Base-by-base conservation (phyloP, 35 echinoderm and acorn worm species). In the Chiridota heheva region DNA sequence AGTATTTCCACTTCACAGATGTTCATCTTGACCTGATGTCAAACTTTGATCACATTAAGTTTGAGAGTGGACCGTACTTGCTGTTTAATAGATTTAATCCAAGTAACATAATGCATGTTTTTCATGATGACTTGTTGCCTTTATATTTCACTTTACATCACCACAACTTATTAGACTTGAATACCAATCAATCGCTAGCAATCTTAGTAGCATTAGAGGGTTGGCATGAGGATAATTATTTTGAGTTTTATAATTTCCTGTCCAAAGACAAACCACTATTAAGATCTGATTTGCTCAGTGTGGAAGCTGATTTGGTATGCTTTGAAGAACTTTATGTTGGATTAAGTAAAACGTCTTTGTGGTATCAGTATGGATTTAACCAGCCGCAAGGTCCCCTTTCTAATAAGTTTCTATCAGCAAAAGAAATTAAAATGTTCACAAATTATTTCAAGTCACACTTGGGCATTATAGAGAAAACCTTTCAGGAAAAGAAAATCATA, bases 311-410 rank as follows among this genome's bases (percentile, higher is more conserved):
- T 22, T 61, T 98, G 4, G 40, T 78, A 15, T 98, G 95, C 47
- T 98, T 98, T 48, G 73, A 91, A 39, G 89, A 88, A n/a, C 60
- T 70, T 3, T 87, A 80, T 44, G 68, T 98, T 31, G 95, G 95
- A 6, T 58, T 98, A 44, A 84, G 80, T 47, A 89, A 88, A 38
- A 26, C 40, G 3, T 84, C 95, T 46, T 81, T 60, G 5, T 98
- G 95, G 95, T 98, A 98, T 67, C 95, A 98, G 76, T 98, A 98
- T 89, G 95, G 95, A 15, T 98, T 98, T 62, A 42, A 82, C 5
- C 42, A 40, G 5, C 95, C 95, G 16, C 95, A 98, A 58, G 95
- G 95, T 40, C 81, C 89, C 20, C 8, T 98, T 30, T 18, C 56
- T 2, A 43, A 98, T 58, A 35, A 42, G 37, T 79, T 40, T 13